Percentiles rank a stretch among this genome's conserved stretches.
phyloP scores from a whole-genome alignment of 2,113 vertebrate genomes.

The Jaculus jaculus region DNA sequence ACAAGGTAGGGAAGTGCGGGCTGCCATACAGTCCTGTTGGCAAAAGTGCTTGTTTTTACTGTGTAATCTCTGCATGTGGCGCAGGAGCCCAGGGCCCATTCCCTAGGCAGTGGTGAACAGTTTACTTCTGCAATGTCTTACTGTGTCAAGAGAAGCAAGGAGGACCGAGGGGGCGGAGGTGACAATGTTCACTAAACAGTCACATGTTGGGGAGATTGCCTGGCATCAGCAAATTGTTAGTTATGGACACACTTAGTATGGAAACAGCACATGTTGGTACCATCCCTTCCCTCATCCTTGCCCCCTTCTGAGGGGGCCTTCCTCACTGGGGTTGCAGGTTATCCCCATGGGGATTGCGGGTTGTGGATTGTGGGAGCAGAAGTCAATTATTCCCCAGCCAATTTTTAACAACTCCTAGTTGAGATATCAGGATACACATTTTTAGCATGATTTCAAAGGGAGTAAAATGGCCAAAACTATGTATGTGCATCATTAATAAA shows the following conservation, averaged over 20 bases:
- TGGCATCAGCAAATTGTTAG: slow-evolving; percentile 29
- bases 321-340: too few relatives aligned
- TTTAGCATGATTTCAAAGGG: slow-evolving; percentile 70
- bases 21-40: slow-evolving; percentile 36
- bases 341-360: too few relatives aligned
- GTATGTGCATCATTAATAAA: too few relatives aligned
- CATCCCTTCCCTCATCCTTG: too few relatives aligned
- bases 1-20: slow-evolving; percentile 16
- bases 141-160: slow-evolving; percentile 46
- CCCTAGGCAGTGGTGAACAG: too few relatives aligned
- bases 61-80: not conserved
- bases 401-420: not conserved
- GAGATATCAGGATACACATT: not conserved
- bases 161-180: slow-evolving; percentile 18
- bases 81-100: not conserved
- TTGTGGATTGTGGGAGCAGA: too few relatives aligned
- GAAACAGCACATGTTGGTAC: too few relatives aligned
- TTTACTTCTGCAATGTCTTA: slow-evolving; percentile 48
- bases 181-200: slow-evolving; percentile 36
- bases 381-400: too few relatives aligned
- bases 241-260: too few relatives aligned
- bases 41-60: slow-evolving; percentile 48
- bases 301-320: too few relatives aligned
- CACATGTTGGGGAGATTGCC: not conserved
- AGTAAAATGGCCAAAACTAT: too few relatives aligned